Evolutionary conservation across 2,888 invertebrate genomes (phyloP), one percentile per base, ranked within the genome.

Genomic region (Galeopsomyia nigrocyanea): DNA sequence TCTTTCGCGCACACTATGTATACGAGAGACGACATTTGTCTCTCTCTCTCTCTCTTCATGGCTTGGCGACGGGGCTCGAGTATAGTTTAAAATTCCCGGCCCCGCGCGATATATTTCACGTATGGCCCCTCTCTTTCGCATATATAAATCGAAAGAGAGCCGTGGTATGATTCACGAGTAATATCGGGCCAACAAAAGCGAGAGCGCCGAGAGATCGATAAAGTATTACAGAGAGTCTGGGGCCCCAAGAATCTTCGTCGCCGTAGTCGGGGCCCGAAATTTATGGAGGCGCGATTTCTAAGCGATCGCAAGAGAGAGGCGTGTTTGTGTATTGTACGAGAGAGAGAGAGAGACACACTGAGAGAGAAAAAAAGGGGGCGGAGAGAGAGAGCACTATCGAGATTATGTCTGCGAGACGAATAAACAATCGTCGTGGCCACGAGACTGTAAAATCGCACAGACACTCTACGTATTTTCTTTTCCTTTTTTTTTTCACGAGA

Each of bases 271-370:
- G 39, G 39, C 39, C 39, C 39, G 61, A 66, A 69, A 73, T 73
- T 73, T 73, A 73, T 73, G 69, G 68, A 51, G 68, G 65, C 73
- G 65, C 56, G 73, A 68, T 64, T 72, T 72, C 68, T 72, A 72
- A 72, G 60, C 72, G 67, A 71, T 50, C 49, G 47, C 31, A n/a
- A n/a, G 46, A 31, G 55, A 50, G 49, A 22, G 49, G 47, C 21
- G 22, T 57, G 31, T 57, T 26, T 57, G 31, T 57, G 17, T 57
- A 31, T 47, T 17, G 2, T n/a, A 16, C 7, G 61, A 51, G n/a
- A 19, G 22, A 46, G 1, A 17, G 50, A 21, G 61, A 51, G n/a
- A 19, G 22, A 46, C 2, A 17, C 51, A 21, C 50, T 57, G 31
- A 9, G 47, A 22, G 47, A 22, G 58, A 21, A 64, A 60, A 31